Evolutionary conservation across 2,888 invertebrate species (phyloP).

Genomic region (Ophion ventricosus): DNA sequence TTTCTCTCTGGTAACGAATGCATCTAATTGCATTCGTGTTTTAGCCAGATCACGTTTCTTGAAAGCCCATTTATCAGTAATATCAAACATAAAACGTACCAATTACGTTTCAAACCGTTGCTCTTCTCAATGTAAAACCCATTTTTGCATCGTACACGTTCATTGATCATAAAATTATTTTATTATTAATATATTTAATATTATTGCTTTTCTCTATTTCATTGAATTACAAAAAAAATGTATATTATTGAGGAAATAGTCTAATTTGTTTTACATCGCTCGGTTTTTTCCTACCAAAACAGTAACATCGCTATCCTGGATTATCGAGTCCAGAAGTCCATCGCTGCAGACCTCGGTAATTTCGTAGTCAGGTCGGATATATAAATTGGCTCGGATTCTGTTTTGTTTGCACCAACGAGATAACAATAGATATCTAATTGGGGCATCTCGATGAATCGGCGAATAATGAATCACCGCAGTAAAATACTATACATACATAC

Average conservation of each 20-base stretch:
- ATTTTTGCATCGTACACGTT: too few relatives aligned
- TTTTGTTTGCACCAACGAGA: conserved; percentile 10
- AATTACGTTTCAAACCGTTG: conserved; percentile 10
- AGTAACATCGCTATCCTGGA: too few relatives aligned
- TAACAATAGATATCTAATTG: conserved; percentile 57
- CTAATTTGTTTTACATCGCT: too few relatives aligned
- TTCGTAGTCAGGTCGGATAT: background rate
- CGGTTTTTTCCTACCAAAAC: too few relatives aligned
- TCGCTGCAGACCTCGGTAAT: too few relatives aligned
- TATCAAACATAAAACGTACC: conserved; percentile 13
- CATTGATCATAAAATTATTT: too few relatives aligned
- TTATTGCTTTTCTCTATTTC: background rate
- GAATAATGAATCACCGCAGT: conserved; percentile 50
- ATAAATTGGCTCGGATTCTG: conserved; percentile 30
- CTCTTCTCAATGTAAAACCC: background rate
- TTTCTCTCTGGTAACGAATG: conserved; percentile 32
- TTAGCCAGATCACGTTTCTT: conserved; percentile 28
- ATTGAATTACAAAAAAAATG: background rate
- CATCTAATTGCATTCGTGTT: conserved; percentile 45
- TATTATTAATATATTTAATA: background rate
- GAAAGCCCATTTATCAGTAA: conserved; percentile 39
- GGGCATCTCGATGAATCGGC: conserved; percentile 53
- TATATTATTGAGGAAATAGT: too few relatives aligned
- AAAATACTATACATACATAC: conserved; percentile 14
- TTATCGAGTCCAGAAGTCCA: too few relatives aligned